phyloP scores from a whole-genome alignment of 2,797 vertebrate species.

The Sciurus carolinensis region DNA sequence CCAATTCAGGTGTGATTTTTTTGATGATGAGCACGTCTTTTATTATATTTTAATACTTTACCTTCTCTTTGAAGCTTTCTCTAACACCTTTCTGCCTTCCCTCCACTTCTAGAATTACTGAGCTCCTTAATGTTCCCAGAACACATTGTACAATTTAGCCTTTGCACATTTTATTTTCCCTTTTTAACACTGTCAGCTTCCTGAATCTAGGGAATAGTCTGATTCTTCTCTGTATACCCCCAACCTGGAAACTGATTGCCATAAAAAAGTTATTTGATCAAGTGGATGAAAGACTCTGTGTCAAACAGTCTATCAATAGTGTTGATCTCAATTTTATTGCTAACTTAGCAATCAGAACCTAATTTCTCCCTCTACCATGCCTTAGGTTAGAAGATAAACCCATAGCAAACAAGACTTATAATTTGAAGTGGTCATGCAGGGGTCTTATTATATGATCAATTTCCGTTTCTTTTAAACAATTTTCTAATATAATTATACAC shows the following conservation, averaged over 20 bases:
- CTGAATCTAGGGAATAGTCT: not conserved
- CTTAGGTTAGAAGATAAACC: not conserved
- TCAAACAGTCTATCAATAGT: not conserved
- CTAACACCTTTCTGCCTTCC: not conserved
- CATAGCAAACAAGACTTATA: not conserved
- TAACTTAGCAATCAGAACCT: not conserved
- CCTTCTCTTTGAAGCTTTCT: not conserved
- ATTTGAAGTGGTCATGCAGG: not conserved
- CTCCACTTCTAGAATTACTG: not conserved
- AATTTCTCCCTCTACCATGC: not conserved
- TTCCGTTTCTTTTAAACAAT: not conserved
- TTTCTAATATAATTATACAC: no score
- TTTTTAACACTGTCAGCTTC: not conserved
- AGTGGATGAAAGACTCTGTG: not conserved
- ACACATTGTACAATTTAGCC: not conserved
- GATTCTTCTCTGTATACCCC: not conserved
- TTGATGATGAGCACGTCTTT: not conserved
- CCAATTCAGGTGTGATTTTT: not conserved
- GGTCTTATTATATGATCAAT: not conserved
- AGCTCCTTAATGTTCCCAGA: not conserved
- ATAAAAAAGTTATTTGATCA: not conserved
- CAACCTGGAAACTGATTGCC: not conserved
- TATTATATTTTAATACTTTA: not conserved
- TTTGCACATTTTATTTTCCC: no score
- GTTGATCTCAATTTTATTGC: not conserved